Evolutionary conservation across 2,888 invertebrate genomes (phyloP).

Genomic region (Tortrix viridana): DNA sequence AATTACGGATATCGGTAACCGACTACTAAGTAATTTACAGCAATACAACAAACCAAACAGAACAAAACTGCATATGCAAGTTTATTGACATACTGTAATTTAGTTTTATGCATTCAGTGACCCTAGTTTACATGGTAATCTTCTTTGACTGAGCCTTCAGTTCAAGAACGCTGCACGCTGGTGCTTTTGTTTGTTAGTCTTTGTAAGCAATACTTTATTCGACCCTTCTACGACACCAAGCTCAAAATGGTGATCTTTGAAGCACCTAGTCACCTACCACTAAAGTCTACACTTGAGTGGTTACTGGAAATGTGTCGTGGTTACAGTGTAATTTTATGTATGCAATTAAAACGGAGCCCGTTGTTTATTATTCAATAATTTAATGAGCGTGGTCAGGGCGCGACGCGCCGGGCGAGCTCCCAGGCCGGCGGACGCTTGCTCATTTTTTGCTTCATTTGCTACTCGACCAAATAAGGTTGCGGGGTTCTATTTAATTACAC

Average conservation of each 20-base stretch:
- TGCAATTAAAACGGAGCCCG: slow-evolving; percentile 60
- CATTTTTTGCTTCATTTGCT: slow-evolving; percentile 61
- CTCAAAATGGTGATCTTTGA: too few relatives aligned
- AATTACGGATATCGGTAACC: slow-evolving; percentile 77
- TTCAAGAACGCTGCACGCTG: background rate
- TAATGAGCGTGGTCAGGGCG: slow-evolving; percentile 54
- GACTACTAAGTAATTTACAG: slow-evolving; percentile 57
- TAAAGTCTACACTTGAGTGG: slow-evolving; percentile 52
- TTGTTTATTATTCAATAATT: slow-evolving; percentile 61
- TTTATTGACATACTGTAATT: slow-evolving; percentile 23
- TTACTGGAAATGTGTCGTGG: slow-evolving; percentile 48
- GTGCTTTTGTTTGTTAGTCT: background rate
- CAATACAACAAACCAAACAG: slow-evolving; percentile 58
- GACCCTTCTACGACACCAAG: background rate
- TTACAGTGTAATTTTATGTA: slow-evolving; percentile 57
- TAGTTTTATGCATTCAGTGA: slow-evolving; percentile 3
- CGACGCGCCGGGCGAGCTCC: slow-evolving; percentile 37
- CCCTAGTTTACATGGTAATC: background rate
- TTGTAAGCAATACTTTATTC: background rate
- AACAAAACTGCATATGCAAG: slow-evolving; percentile 47
- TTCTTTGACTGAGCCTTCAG: background rate
- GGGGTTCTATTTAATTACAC: slow-evolving; percentile 73
- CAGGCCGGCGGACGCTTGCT: slow-evolving; percentile 44
- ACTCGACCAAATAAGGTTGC: slow-evolving; percentile 65
- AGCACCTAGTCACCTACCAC: slow-evolving; percentile 32